phyloP scores from a whole-genome alignment of 35 echinoderm and acorn worm genomes.

The Diadema setosum region DNA sequence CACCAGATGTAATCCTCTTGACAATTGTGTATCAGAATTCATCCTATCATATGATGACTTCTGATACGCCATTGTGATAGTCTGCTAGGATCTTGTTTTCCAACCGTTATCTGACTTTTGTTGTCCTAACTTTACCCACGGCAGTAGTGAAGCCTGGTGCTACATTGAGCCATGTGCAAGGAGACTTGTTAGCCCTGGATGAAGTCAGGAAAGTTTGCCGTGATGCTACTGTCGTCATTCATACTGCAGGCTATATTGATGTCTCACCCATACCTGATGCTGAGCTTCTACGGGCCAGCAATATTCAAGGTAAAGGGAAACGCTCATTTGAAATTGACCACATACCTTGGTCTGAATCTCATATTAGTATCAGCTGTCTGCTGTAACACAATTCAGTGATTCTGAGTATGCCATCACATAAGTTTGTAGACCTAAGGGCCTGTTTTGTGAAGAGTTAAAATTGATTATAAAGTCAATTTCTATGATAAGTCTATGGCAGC shows the following conservation, averaged over 20 bases:
- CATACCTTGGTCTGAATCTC: not conserved
- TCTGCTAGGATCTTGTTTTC: not conserved
- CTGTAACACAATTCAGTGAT: not conserved
- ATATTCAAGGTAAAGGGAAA: not conserved
- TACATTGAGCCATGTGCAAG: not conserved
- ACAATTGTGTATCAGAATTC: no score
- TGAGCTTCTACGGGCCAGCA: not conserved
- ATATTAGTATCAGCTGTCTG: not conserved
- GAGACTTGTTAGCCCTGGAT: not conserved
- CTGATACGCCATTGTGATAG: no score
- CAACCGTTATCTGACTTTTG: no score
- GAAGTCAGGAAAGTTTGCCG: not conserved
- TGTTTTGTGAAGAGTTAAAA: not conserved
- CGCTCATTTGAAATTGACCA: not conserved
- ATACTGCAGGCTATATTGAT: conserved; percentile 15
- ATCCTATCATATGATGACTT: no score
- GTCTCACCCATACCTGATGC: not conserved
- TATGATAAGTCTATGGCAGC: no score
- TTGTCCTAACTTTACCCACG: not conserved
- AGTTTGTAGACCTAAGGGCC: not conserved
- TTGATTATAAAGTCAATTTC: no score
- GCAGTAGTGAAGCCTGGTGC: not conserved
- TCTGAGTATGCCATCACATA: not conserved
- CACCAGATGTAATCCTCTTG: no score
- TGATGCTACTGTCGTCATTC: conserved; percentile 22